phyloP scores from a whole-genome alignment of 2,113 vertebrate genomes.

The Cephalopholis sonnerati region DNA sequence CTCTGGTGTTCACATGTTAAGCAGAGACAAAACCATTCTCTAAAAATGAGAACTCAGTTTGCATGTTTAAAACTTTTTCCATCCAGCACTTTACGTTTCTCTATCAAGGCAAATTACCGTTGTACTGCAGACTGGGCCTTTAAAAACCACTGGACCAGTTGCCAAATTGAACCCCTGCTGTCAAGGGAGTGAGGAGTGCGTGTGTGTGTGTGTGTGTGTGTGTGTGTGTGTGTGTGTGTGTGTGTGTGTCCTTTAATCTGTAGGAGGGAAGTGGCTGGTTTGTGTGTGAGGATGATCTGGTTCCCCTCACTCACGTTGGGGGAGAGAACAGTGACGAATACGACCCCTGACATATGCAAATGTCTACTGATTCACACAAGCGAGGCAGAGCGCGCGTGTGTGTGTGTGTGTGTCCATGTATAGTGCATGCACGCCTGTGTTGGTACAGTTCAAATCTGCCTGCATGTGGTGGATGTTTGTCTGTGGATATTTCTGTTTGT shows the following conservation, averaged over 20 bases:
- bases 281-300: conserved; percentile 61
- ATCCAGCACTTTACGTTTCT: background rate
- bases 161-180: conserved; percentile 57
- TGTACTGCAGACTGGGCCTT: conserved; percentile 41
- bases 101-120: background rate
- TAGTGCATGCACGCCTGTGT: conserved; percentile 8
- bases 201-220: conserved; percentile 9
- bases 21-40: background rate
- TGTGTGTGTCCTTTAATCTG: conserved; percentile 35
- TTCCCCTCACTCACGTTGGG: conserved; percentile 62
- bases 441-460: conserved; percentile 33
- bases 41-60: conserved; percentile 9
- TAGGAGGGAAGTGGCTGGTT: conserved; percentile 35
- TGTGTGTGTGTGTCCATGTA: conserved; percentile 29
- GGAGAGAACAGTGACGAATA: conserved; percentile 71
- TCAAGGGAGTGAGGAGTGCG: conserved; percentile 37
- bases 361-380: conserved; percentile 71
- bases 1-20: background rate
- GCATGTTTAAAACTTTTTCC: background rate
- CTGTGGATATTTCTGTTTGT: conserved; percentile 30
- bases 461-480: conserved; percentile 30
- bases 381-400: conserved; percentile 9
- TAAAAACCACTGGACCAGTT: conserved; percentile 57
- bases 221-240: conserved; percentile 30
- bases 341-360: conserved; percentile 80